Evolutionary conservation across 2,888 invertebrate species (phyloP).

Genomic region (Deilephila elpenor): DNA sequence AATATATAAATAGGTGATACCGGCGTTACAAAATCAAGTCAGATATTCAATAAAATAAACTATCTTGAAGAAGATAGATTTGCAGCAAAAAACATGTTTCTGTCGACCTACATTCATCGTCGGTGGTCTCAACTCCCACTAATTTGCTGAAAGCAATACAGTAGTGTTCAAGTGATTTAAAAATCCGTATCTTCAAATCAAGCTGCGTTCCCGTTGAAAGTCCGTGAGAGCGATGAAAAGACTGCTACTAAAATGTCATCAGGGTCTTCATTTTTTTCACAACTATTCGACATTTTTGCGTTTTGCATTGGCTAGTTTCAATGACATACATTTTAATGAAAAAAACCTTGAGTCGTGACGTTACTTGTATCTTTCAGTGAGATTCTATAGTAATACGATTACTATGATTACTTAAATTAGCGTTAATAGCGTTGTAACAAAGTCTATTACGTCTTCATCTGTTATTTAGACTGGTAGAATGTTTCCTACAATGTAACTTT

Average conservation of each 20-base stretch:
- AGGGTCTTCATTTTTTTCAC: conserved; percentile 15
- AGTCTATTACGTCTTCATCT: no score
- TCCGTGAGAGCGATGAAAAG: conserved; percentile 9
- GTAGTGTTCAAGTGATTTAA: conserved; percentile 30
- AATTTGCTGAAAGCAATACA: conserved; percentile 28
- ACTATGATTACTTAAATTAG: no score
- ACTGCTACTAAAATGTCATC: conserved; percentile 23
- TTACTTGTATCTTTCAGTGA: background rate
- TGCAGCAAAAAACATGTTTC: background rate
- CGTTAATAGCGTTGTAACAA: no score
- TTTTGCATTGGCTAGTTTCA: conserved; percentile 4
- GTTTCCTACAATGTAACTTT: background rate
- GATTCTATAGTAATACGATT: no score
- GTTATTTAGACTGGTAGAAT: no score
- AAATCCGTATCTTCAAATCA: conserved; percentile 10
- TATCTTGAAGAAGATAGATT: background rate
- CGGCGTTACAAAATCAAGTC: no score
- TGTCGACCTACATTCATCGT: background rate
- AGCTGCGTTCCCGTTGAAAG: conserved; percentile 3
- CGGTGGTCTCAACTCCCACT: conserved; percentile 25
- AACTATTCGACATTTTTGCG: conserved; percentile 11
- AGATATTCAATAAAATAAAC: background rate
- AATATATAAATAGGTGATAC: background rate
- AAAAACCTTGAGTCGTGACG: background rate
- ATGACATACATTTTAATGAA: background rate